A percentile compares a stretch with the other conserved stretches of the same genome.
These are phyloP conservation scores for Abrostola triplasia DNA, from an alignment of 2,888 invertebrate genomes.

Conservation along the genomic window DNA sequence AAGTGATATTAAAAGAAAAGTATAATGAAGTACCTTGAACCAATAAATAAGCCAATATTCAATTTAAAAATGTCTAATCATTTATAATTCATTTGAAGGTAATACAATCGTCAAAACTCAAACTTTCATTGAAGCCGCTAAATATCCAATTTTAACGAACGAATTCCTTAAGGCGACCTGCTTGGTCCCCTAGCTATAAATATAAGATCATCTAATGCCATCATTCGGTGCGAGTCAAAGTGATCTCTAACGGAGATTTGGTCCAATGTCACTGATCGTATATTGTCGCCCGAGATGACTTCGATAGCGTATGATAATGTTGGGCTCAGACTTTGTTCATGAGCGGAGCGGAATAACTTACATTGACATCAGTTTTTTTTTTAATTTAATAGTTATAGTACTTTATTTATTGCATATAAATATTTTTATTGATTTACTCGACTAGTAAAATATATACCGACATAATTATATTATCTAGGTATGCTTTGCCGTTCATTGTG, in stretches of 20 bases:
- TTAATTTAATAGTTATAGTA: too few relatives aligned
- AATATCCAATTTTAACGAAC: slow-evolving; percentile 36
- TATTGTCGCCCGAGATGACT: slow-evolving; percentile 86
- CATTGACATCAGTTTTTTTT: too few relatives aligned
- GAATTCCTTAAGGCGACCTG: slow-evolving; percentile 45
- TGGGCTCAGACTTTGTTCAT: slow-evolving; percentile 44
- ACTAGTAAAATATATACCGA: too few relatives aligned
- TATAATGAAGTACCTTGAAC: too few relatives aligned
- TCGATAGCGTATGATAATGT: slow-evolving; percentile 78
- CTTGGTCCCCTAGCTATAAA: slow-evolving; percentile 58
- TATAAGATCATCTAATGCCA: slow-evolving; percentile 72
- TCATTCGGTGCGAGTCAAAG: slow-evolving; percentile 81
- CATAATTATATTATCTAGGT: too few relatives aligned
- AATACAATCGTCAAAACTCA: slow-evolving; percentile 11
- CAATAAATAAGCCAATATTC: too few relatives aligned
- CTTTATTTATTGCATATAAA: too few relatives aligned
- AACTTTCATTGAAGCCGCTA: slow-evolving; percentile 22
- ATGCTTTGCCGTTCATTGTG: too few relatives aligned
- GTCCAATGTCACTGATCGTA: slow-evolving; percentile 84
- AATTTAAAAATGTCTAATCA: too few relatives aligned
- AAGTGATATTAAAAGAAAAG: too few relatives aligned
- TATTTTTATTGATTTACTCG: too few relatives aligned
- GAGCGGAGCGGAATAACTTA: slow-evolving; percentile 56
- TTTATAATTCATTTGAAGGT: not conserved
- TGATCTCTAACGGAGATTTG: slow-evolving; percentile 76